Base-by-base conservation (phyloP, 2,113 vertebrate genomes). In the Oenanthe oenanthe region DNA sequence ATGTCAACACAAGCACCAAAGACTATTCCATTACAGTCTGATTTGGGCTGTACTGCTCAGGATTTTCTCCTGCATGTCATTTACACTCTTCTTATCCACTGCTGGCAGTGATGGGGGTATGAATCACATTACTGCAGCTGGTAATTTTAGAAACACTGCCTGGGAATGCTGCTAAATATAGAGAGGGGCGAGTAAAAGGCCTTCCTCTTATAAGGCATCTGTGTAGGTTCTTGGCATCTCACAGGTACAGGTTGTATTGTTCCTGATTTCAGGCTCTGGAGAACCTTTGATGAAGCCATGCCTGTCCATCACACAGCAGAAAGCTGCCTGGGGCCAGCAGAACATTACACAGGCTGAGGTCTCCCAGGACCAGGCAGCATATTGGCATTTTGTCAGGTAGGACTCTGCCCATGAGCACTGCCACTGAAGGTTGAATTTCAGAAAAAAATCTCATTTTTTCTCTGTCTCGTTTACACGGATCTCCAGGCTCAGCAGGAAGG, bases 101-200 rank as follows among this genome's bases (percentile, higher is more conserved):
- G 57, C 90, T 96, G 93, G 68, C 0, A 8, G 65, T 93, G 91
- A 82, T 92, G 90, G 90, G 91, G 80, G 73, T 70, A 92, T 95
- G 93, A 95, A 91, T 96, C 96, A 97, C 85, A 72, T 90, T 85
- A 68, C 76, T 85, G 92, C 85, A 90, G 78, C 72, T 77, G 84
- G 45, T 94, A 96, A 95, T 96, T 97, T 97, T 96, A 97, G 94
- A 91, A 95, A 88, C 73, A 74, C 81, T 83, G 85, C 78, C 63
- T 92, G 72, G 57, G 81, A 94, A 93, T 96, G 80, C 81, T 51
- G 72, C 92, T 97, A 95, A 92, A 95, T 93, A 94, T 87, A 97
- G 85, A 93, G 32, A 76, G 50, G 81, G 77, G 68, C 65, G 24
- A 89, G 66, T 54, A 63, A 91, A 85, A 93, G 87, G 75, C 71